Evolutionary conservation across 2,888 invertebrate genomes (phyloP).

Genomic region (Himalopsyche kuldschensis): DNA sequence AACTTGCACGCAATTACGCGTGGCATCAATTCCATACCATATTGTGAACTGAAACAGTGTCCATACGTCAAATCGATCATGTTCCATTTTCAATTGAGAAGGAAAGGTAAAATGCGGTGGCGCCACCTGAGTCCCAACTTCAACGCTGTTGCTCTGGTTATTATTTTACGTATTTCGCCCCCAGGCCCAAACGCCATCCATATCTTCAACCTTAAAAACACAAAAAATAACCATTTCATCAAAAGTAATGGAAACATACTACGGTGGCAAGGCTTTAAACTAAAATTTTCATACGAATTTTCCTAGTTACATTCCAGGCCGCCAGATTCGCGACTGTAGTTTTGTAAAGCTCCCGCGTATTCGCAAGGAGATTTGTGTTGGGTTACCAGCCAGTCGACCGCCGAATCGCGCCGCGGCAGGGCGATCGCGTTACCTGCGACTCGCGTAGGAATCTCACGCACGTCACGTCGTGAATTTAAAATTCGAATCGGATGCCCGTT

Average conservation of each 20-base stretch:
- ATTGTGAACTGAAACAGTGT: background rate
- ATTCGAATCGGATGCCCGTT: slow-evolving; percentile 14
- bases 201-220: background rate
- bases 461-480: slow-evolving; percentile 12
- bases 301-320: background rate
- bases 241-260: background rate
- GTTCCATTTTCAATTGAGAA: slow-evolving; percentile 26
- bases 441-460: slow-evolving; percentile 16
- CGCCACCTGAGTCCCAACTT: slow-evolving; percentile 30
- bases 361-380: background rate
- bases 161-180: background rate
- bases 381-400: slow-evolving; percentile 23
- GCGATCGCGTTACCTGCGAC: slow-evolving; percentile 18
- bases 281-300: background rate
- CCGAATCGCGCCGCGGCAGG: slow-evolving; percentile 28
- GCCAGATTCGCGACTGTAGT: background rate
- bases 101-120: background rate
- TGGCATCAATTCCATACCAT: background rate
- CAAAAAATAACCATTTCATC: background rate
- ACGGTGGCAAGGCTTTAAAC: background rate
- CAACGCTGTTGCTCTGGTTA: slow-evolving; percentile 23
- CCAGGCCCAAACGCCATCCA: background rate
- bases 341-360: background rate
- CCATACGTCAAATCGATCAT: slow-evolving; percentile 24
- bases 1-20: background rate